phyloP scores from a whole-genome alignment of 1,140 invertebrate genomes.

The Cecropterus lyciades region DNA sequence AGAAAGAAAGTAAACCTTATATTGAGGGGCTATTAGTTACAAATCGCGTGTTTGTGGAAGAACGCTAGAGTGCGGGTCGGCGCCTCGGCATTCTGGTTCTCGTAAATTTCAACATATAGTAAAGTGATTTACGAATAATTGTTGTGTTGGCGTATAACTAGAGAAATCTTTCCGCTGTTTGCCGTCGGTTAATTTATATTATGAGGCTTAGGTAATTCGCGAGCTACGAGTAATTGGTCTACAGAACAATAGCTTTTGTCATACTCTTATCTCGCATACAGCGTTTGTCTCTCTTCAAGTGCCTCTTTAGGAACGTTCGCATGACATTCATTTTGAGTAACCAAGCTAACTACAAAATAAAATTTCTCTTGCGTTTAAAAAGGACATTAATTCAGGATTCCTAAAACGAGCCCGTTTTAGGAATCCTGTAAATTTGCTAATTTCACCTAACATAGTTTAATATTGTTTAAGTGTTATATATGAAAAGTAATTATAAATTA shows the following conservation, averaged over 20 bases:
- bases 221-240: slow-evolving; percentile 81
- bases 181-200: slow-evolving; percentile 83
- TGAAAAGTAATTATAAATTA: too few relatives aligned
- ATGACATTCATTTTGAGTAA: slow-evolving; percentile 56
- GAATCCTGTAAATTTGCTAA: too few relatives aligned
- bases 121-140: slow-evolving; percentile 85
- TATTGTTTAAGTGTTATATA: too few relatives aligned
- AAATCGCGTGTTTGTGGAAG: slow-evolving; percentile 51
- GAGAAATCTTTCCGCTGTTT: slow-evolving; percentile 84
- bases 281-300: slow-evolving; percentile 73
- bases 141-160: slow-evolving; percentile 84
- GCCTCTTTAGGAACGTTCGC: slow-evolving; percentile 68
- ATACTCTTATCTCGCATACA: slow-evolving; percentile 77
- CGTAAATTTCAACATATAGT: slow-evolving; percentile 85
- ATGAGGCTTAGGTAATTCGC: slow-evolving; percentile 84
- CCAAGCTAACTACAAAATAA: slow-evolving; percentile 29
- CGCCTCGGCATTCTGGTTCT: slow-evolving; percentile 62
- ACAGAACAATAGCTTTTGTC: slow-evolving; percentile 84
- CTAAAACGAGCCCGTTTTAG: too few relatives aligned
- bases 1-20: slow-evolving; percentile 69
- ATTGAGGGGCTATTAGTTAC: slow-evolving; percentile 50
- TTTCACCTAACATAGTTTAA: too few relatives aligned
- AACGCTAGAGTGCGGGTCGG: slow-evolving; percentile 57
- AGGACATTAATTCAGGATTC: too few relatives aligned
- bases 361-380: slow-evolving; percentile 22